phyloP scores from a whole-genome alignment of 2,113 vertebrate species.

The Chaetorhynchus papuensis region DNA sequence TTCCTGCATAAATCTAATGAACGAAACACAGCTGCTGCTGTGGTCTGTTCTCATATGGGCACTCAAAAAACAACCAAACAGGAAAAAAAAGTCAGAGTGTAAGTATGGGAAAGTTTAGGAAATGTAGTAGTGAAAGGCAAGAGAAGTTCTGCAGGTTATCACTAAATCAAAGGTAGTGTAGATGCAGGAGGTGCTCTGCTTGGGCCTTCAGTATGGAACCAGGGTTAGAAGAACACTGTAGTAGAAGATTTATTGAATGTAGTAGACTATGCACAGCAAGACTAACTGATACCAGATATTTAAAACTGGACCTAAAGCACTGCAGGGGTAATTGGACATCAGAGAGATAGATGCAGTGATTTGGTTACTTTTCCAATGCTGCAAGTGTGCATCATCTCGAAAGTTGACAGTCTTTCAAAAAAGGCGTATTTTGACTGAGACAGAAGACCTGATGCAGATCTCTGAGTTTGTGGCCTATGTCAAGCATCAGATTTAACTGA shows the following conservation, averaged over 20 bases:
- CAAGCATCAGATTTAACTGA: background rate
- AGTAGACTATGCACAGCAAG: background rate
- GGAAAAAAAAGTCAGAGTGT: background rate
- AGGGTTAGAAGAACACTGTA: fast-evolving
- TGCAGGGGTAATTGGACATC: background rate
- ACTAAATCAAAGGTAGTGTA: background rate
- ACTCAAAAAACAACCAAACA: background rate
- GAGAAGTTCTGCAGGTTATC: background rate
- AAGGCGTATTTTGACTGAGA: background rate
- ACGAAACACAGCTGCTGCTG: background rate
- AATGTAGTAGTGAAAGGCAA: background rate
- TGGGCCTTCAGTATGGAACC: background rate
- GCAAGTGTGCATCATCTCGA: background rate
- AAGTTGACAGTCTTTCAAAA: background rate
- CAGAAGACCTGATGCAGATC: background rate
- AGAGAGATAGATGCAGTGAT: background rate
- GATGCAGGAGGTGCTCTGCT: background rate
- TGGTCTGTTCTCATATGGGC: background rate
- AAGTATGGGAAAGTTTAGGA: background rate
- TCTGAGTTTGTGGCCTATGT: background rate
- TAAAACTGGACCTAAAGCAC: background rate
- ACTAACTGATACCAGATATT: background rate
- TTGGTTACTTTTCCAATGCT: background rate
- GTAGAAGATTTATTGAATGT: background rate
- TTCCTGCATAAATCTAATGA: background rate